Percentiles rank a stretch among this genome's conserved stretches.
Evolutionary conservation across 2,888 invertebrate species (phyloP).

Genomic region (Frankliniella fusca): DNA sequence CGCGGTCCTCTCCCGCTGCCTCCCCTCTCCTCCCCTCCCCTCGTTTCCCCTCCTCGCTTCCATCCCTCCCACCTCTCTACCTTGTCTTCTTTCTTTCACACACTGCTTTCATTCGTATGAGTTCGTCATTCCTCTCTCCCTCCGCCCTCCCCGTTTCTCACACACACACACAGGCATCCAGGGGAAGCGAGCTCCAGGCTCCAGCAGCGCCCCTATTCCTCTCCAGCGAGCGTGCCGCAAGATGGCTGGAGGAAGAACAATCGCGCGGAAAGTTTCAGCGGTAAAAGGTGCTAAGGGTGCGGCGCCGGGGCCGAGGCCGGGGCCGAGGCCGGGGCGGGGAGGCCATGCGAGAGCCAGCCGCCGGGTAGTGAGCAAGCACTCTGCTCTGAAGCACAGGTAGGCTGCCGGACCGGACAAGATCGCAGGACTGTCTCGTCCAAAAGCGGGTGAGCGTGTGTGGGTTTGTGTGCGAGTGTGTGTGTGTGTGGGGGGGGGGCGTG

Average conservation of each 20-base stretch:
- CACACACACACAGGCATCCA: too few relatives aligned
- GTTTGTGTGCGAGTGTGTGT: too few relatives aligned
- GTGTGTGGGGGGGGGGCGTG: background rate
- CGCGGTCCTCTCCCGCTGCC: conserved; percentile 36
- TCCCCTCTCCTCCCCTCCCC: too few relatives aligned
- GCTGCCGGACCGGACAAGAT: background rate
- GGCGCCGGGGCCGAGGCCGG: conserved; percentile 22
- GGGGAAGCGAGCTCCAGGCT: too few relatives aligned
- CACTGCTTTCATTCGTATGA: conserved; percentile 28
- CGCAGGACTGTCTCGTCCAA: background rate
- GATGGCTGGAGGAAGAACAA: background rate
- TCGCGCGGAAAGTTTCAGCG: background rate
- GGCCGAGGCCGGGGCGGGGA: conserved; percentile 28
- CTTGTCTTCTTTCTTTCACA: background rate
- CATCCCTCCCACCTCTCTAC: conserved; percentile 32
- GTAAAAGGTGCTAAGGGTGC: background rate
- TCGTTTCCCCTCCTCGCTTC: conserved; percentile 31
- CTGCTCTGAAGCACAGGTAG: too few relatives aligned
- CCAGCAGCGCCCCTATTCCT: background rate
- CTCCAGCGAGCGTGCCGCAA: background rate
- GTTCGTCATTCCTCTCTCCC: conserved; percentile 11
- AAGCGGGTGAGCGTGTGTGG: background rate
- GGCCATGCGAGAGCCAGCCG: too few relatives aligned
- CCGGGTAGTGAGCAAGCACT: too few relatives aligned
- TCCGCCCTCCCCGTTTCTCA: background rate